A percentile compares a stretch with the other conserved stretches of the same genome.
Conservation (phyloP, 2,888 invertebrate species). For the Campopleginae sp. region DNA sequence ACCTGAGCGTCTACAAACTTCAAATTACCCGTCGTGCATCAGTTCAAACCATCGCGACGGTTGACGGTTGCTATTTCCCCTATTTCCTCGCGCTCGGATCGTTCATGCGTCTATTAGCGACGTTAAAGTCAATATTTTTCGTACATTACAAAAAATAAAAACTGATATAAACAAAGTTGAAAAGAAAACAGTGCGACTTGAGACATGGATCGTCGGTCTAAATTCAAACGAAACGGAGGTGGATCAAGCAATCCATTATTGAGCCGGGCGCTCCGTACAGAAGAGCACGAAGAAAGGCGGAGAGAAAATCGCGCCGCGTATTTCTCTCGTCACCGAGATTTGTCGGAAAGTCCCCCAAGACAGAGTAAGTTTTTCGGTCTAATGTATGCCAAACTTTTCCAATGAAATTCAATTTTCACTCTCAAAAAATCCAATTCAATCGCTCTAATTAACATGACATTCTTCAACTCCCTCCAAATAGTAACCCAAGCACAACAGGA, state of each 20-base stretch:
- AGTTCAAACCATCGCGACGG: slow-evolving; percentile 60
- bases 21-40: slow-evolving; percentile 50
- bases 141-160: not conserved
- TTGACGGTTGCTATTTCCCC: slow-evolving; percentile 23
- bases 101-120: not conserved
- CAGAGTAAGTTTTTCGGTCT: slow-evolving; percentile 47
- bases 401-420: not conserved
- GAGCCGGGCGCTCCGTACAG: slow-evolving; percentile 63
- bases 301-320: slow-evolving; percentile 52
- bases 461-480: not conserved
- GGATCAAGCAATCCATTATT: slow-evolving; percentile 3
- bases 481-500: slow-evolving; percentile 34
- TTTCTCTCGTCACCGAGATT: slow-evolving; percentile 62
- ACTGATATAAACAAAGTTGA: not conserved
- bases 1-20: not conserved
- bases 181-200: not conserved
- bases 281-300: slow-evolving; percentile 45
- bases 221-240: slow-evolving; percentile 23
- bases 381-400: not conserved
- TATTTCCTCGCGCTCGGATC: not conserved
- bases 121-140: not conserved
- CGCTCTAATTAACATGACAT: not conserved
- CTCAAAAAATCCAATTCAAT: not conserved
- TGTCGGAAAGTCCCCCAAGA: not conserved
- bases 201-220: slow-evolving; percentile 38